These are phyloP conservation scores for Lithobius niger DNA, from an alignment of 1,140 invertebrate genomes.

Conservation along the genomic window DNA sequence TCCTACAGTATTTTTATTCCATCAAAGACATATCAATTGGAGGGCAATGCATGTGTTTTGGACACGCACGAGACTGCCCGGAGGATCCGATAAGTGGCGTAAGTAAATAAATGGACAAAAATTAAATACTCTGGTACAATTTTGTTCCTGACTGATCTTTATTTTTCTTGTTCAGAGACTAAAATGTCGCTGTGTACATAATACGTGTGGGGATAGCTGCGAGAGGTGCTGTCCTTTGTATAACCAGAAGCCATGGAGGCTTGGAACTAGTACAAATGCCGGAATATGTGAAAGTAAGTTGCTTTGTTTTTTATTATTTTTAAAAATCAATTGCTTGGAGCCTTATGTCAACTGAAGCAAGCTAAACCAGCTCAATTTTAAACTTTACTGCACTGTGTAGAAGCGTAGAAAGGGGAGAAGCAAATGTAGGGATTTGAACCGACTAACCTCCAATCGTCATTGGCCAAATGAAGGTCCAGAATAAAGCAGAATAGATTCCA, in stretches of 20 bases:
- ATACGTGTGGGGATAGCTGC: slow-evolving; percentile 75
- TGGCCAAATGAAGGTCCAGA: too few species aligned
- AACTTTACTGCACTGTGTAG: too few species aligned
- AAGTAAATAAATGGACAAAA: slow-evolving; percentile 11
- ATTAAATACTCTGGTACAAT: neutral
- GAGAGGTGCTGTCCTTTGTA: slow-evolving; percentile 74
- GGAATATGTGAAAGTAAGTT: slow-evolving; percentile 50
- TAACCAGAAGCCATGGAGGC: slow-evolving; percentile 58
- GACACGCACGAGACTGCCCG: slow-evolving; percentile 53
- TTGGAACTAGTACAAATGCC: slow-evolving; percentile 44
- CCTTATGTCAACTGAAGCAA: too few species aligned
- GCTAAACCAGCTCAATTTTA: too few species aligned
- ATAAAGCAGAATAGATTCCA: too few species aligned
- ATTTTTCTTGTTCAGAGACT: slow-evolving; percentile 40
- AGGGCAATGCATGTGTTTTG: slow-evolving; percentile 77
- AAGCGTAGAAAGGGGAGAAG: too few species aligned
- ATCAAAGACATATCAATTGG: slow-evolving; percentile 77
- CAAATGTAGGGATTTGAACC: too few species aligned
- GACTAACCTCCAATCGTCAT: too few species aligned
- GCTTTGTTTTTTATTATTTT: slow-evolving; percentile 51
- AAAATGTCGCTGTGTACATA: slow-evolving; percentile 74
- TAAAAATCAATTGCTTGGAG: too few species aligned
- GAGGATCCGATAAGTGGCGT: slow-evolving; percentile 26
- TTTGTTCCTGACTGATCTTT: neutral
- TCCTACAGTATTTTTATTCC: slow-evolving; percentile 59